Base-by-base conservation (phyloP, 1,140 invertebrate species). In the Conus ventricosus region DNA sequence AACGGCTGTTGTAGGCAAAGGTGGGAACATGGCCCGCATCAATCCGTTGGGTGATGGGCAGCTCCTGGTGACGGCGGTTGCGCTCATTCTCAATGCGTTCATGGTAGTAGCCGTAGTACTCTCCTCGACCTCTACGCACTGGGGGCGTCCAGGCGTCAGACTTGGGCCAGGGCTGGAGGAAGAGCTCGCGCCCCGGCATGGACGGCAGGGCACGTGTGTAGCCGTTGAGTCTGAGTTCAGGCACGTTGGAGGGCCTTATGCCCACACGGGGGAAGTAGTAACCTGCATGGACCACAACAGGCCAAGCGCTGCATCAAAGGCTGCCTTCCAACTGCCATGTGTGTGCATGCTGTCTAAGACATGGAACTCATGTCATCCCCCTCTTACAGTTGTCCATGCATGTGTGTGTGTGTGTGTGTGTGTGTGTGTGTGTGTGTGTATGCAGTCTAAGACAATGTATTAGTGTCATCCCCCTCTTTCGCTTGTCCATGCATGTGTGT, bases 71-170 rank as follows among this genome's bases (percentile, higher is more conserved):
- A 63, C 92, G 89, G n/a, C 90, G 80, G 57, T 91, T 89, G 23
- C 90, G 91, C 85, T 92, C 92, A 10, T 76, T 89, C 27, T 92
- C 91, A 17, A 93, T 91, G 17, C 91, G 90, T 83, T 94, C 92
- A 63, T 94, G 93, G 85, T 94, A 94, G 85, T 93, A 94, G 15
- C 93, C 93, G 85, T 94, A 94, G 87, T 94, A 94, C 39, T 93
- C 92, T 20, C 93, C 93, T 13, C 93, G 87, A 6, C 90, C 90
- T 11, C 91, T 88, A 39, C 93, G 88, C 25, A 91, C 87, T 20
- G 93, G 90, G 13, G 91, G 91, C 0, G 90, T 87, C 90, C 92
- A 93, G 13, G 89, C 88, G 57, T 93, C 92, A 39, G 87, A 84
- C 88, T 92, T 94, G n/a, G 93, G 92, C 93, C 93, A 94, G 4